Percentiles rank a stretch among this genome's conserved stretches.
These are phyloP conservation scores for Brachylomia viminalis DNA, from an alignment of 2,888 invertebrate species.

Conservation along the genomic window DNA sequence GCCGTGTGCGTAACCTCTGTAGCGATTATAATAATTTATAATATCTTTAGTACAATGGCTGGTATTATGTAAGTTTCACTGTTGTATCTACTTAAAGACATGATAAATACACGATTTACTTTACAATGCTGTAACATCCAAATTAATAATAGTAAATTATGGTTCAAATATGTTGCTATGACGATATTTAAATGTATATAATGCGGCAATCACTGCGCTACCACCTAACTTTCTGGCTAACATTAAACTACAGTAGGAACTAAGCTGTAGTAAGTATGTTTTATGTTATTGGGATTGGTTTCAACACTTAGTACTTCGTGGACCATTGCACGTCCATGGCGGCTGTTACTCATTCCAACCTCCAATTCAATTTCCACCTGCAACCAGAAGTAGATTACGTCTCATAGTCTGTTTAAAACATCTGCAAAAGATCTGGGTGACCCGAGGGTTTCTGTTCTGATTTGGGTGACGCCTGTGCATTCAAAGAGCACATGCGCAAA, in stretches of 20 bases:
- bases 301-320: background rate
- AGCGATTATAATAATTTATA: constrained; percentile 28
- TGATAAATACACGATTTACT: background rate
- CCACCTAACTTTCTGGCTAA: background rate
- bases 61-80: background rate
- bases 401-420: background rate
- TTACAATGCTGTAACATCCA: background rate
- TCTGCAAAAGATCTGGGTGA: background rate
- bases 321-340: background rate
- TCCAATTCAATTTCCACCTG: background rate
- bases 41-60: constrained; percentile 16
- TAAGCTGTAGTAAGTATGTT: background rate
- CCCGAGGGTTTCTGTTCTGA: background rate
- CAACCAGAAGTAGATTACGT: background rate
- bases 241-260: background rate
- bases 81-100: no score
- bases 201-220: no score
- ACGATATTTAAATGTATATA: background rate
- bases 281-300: no score
- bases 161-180: background rate
- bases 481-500: background rate
- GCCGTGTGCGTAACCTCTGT: constrained; percentile 22
- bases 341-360: background rate
- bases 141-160: background rate
- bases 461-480: background rate